Conservation (phyloP, 1,140 invertebrate genomes). For the Marisa cornuarietis region DNA sequence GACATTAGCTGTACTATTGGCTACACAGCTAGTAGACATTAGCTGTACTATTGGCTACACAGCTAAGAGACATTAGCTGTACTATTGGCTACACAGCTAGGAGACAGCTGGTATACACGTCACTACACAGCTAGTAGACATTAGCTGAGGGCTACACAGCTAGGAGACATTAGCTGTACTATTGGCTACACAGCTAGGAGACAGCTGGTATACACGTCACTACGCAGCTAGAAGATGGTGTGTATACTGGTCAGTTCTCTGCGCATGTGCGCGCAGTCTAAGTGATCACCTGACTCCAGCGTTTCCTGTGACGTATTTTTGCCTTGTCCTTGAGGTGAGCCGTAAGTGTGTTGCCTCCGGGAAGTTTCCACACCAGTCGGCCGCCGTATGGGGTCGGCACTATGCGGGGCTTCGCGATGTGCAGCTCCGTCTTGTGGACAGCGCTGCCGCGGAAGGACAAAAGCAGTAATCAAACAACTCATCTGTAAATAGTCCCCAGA, state of each 20-base stretch:
- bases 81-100: too few species aligned
- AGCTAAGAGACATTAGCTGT: too few species aligned
- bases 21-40: too few species aligned
- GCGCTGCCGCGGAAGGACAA: constrained; percentile 42
- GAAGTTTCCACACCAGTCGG: constrained; percentile 90
- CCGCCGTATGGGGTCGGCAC: constrained; percentile 95
- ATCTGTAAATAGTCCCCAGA: too few species aligned
- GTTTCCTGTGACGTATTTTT: constrained; percentile 90
- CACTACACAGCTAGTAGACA: too few species aligned
- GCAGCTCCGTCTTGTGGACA: constrained; percentile 85
- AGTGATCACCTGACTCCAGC: constrained; percentile 67
- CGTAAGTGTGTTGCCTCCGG: constrained; percentile 97
- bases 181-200: neutral
- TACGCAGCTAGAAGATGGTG: neutral
- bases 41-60: too few species aligned
- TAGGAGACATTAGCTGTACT: neutral
- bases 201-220: neutral
- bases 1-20: too few species aligned
- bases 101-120: too few species aligned
- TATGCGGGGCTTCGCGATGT: constrained; percentile 81
- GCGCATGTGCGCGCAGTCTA: neutral
- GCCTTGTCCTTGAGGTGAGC: constrained; percentile 97
- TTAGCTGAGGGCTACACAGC: too few species aligned
- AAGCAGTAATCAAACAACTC: too few species aligned
- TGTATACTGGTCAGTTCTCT: neutral